Evolutionary conservation across 2,888 invertebrate genomes (phyloP).

Genomic region (Drosophila fungiperda): DNA sequence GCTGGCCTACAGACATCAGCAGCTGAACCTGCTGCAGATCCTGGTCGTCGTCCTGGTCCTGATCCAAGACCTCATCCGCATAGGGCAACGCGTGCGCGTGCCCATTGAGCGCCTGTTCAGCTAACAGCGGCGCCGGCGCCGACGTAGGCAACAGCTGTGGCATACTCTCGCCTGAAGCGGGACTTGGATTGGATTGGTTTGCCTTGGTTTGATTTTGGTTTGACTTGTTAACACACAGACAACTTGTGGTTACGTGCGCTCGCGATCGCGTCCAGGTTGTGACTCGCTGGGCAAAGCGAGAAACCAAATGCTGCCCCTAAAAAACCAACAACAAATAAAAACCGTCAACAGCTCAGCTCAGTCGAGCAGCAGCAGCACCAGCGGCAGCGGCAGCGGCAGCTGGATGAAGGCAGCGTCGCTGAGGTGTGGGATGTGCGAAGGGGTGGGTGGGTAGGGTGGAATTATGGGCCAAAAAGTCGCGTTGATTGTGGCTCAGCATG

Average conservation of each 20-base stretch:
- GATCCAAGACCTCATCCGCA: constrained; percentile 47
- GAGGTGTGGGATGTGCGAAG: neutral
- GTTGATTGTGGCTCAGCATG: constrained; percentile 23
- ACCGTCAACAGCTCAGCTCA: constrained; percentile 41
- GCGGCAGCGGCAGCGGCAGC: neutral
- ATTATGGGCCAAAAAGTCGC: constrained; percentile 38
- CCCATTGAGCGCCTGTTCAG: constrained; percentile 59
- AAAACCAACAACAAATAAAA: constrained; percentile 2
- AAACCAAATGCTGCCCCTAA: constrained; percentile 22
- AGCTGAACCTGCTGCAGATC: neutral
- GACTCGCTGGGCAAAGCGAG: constrained; percentile 41
- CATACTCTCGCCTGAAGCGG: constrained; percentile 22
- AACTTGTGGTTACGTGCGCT: constrained; percentile 31
- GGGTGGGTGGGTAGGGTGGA: neutral
- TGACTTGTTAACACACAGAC: neutral
- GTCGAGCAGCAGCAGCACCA: constrained; percentile 5
- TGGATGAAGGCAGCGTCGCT: neutral
- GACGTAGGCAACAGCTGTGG: constrained; percentile 10
- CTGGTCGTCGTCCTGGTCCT: constrained; percentile 7
- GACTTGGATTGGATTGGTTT: neutral
- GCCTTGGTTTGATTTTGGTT: neutral
- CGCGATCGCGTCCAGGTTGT: constrained; percentile 52
- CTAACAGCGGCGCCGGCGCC: constrained; percentile 23
- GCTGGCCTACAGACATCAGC: neutral
- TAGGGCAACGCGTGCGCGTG: constrained; percentile 51